These are phyloP conservation scores for Gnatocerus cornutus DNA, from an alignment of 2,888 invertebrate species.

Conservation along the genomic window DNA sequence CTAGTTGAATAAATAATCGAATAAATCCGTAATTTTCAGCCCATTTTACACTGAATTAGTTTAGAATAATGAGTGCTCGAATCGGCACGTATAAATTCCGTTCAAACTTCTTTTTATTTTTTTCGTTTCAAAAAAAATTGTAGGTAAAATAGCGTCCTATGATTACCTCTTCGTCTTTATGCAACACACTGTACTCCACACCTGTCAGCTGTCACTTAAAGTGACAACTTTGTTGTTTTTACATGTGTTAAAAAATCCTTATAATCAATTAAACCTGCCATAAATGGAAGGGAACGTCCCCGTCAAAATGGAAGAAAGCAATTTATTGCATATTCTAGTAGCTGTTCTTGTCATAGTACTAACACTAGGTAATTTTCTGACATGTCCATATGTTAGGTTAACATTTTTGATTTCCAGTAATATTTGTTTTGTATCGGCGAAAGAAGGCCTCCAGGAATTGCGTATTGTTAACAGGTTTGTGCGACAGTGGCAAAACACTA, in stretches of 20 bases:
- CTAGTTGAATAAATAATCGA: not conserved
- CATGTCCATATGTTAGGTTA: conserved; percentile 46
- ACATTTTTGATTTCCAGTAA: conserved; percentile 71
- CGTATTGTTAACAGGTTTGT: conserved; percentile 87
- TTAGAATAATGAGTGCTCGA: too few species aligned
- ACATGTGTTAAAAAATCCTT: conserved; percentile 8
- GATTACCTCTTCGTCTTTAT: too few species aligned
- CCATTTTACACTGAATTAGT: not conserved
- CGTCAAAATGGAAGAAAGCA: conserved; percentile 51
- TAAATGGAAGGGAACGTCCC: conserved; percentile 53
- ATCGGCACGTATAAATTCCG: too few species aligned
- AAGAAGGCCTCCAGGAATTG: conserved; percentile 76
- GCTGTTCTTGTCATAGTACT: conserved; percentile 58
- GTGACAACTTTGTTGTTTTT: not conserved
- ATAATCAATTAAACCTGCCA: conserved; percentile 8
- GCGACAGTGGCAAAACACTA: conserved; percentile 93
- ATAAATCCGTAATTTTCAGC: not conserved
- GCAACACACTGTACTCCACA: too few species aligned
- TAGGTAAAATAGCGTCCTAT: too few species aligned
- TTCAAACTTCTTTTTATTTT: too few species aligned
- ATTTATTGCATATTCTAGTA: conserved; percentile 57
- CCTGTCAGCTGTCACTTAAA: too few species aligned
- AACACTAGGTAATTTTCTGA: conserved; percentile 55
- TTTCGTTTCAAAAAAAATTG: too few species aligned
- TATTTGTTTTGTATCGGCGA: conserved; percentile 77